Conservation (phyloP, 2,797 vertebrate genomes). For the Sternotherus odoratus region DNA sequence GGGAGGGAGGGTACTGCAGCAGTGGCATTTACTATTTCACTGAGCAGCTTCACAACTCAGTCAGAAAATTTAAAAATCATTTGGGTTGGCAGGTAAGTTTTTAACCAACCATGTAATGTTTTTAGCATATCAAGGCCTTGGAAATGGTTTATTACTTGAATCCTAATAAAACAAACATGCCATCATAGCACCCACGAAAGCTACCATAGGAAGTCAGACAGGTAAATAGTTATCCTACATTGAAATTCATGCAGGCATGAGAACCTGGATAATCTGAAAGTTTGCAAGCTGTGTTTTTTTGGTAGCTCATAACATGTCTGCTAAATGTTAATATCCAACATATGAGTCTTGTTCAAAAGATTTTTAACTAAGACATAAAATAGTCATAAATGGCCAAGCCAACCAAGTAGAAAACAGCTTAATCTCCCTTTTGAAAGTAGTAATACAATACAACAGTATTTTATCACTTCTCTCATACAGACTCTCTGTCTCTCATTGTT, state of each 20-base stretch:
- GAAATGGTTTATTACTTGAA: conserved; percentile 27
- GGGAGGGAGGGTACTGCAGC: not conserved
- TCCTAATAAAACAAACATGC: not conserved
- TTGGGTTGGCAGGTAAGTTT: not conserved
- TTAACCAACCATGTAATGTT: not conserved
- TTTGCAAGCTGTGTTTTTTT: conserved; percentile 38
- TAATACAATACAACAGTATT: not conserved
- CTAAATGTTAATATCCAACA: conserved; percentile 22
- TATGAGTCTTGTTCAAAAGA: not conserved
- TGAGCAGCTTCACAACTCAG: not conserved
- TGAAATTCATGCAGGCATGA: not conserved
- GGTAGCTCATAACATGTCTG: not conserved
- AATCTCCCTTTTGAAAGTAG: not conserved
- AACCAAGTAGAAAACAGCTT: not conserved
- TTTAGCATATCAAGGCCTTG: conserved; percentile 6
- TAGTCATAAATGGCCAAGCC: not conserved
- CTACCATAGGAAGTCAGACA: not conserved
- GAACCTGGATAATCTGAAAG: not conserved
- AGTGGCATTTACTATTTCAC: not conserved
- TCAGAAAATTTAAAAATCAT: not conserved
- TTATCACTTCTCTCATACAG: not conserved
- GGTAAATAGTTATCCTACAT: not conserved
- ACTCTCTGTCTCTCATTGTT: not conserved
- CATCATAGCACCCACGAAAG: not conserved
- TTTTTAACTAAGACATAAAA: conserved; percentile 22